Percentiles rank a stretch among this genome's conserved stretches.
Evolutionary conservation across 2,113 vertebrate genomes (phyloP).

Genomic region (Burhinus bistriatus): DNA sequence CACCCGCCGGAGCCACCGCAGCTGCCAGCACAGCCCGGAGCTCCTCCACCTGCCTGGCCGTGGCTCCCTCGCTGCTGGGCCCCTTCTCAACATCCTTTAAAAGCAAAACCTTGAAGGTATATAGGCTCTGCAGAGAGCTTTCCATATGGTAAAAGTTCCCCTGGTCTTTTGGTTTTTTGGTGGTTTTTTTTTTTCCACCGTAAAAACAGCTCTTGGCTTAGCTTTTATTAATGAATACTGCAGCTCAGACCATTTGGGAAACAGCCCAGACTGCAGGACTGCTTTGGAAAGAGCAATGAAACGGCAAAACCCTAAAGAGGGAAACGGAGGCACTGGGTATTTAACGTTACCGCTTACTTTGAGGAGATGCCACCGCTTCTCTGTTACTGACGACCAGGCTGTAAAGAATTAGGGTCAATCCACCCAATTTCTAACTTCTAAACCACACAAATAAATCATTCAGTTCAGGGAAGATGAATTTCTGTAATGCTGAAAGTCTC

Average conservation of each 20-base stretch:
- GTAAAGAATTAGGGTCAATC: neutral
- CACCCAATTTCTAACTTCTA: neutral
- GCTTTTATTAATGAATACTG: neutral
- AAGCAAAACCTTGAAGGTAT: neutral
- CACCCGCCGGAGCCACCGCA: neutral
- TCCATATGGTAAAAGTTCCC: neutral
- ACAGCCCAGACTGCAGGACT: neutral
- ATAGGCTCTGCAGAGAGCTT: neutral
- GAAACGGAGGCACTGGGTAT: neutral
- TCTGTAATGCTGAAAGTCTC: neutral
- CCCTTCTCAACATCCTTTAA: accelerated
- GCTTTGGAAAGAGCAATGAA: neutral
- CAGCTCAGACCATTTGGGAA: neutral
- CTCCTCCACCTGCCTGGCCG: neutral
- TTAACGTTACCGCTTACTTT: accelerated
- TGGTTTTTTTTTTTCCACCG: no score
- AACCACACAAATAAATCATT: neutral
- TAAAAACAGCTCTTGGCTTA: neutral
- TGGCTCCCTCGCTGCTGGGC: neutral
- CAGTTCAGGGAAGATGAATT: neutral
- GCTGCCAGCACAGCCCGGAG: neutral
- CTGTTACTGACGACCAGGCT: neutral
- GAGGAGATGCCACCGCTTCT: neutral
- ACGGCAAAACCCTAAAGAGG: neutral
- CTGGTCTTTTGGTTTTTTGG: neutral